phyloP scores from a whole-genome alignment of 2,888 invertebrate species.

The Sarcophaga rosellei region DNA sequence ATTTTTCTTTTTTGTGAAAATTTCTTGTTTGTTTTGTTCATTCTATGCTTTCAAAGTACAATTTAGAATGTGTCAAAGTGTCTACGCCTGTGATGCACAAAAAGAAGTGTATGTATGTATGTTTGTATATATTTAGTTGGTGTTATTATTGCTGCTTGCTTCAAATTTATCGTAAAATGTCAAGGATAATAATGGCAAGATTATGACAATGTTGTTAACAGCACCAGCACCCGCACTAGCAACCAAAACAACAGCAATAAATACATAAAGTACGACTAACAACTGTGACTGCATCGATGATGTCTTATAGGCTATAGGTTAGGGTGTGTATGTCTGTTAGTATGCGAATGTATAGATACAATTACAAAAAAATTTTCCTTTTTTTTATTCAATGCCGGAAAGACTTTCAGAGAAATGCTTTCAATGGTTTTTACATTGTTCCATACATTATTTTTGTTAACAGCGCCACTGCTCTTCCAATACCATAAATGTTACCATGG shows the following conservation, averaged over 20 bases:
- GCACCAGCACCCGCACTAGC: slow-evolving; percentile 47
- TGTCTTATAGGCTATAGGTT: no score
- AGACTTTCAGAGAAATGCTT: slow-evolving; percentile 55
- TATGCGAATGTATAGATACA: not conserved
- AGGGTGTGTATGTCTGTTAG: not conserved
- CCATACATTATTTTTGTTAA: slow-evolving; percentile 3
- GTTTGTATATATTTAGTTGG: not conserved
- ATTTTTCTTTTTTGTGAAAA: not conserved
- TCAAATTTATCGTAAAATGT: slow-evolving; percentile 66
- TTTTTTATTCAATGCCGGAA: slow-evolving; percentile 62
- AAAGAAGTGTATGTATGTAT: slow-evolving; percentile 48
- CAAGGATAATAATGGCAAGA: slow-evolving; percentile 67
- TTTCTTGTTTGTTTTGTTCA: not conserved
- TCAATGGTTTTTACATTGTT: slow-evolving; percentile 38
- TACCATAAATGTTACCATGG: no score
- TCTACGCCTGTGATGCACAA: slow-evolving; percentile 70
- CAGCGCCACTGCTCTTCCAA: no score
- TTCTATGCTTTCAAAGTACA: slow-evolving; percentile 66
- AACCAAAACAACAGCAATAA: slow-evolving; percentile 42
- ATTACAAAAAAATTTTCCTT: slow-evolving; percentile 22
- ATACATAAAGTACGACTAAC: slow-evolving; percentile 27
- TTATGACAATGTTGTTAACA: slow-evolving; percentile 68
- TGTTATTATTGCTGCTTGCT: slow-evolving; percentile 49
- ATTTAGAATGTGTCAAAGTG: slow-evolving; percentile 79
- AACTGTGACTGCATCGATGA: not conserved